Conservation (phyloP, 2,113 vertebrate genomes). For the Pollachius pollachius region DNA sequence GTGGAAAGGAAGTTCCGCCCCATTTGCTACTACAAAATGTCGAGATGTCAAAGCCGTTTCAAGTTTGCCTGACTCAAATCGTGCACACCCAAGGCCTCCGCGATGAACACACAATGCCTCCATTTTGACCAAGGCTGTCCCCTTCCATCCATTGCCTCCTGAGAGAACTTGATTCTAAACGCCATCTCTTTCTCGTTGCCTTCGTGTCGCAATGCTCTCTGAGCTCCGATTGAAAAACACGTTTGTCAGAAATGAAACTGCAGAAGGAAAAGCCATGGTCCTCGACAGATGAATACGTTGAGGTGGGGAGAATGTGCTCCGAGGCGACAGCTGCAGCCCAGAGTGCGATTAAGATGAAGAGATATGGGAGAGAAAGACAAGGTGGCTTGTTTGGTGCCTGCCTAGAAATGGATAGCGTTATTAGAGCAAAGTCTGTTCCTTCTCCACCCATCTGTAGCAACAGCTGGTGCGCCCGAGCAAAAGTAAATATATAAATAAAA, state of each 20-base stretch:
- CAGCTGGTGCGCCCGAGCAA: conserved; percentile 53
- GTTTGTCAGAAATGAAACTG: conserved; percentile 31
- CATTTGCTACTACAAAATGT: no score
- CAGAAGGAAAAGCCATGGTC: not conserved
- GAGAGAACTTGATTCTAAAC: no score
- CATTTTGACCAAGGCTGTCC: no score
- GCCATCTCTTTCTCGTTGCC: no score
- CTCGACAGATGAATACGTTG: not conserved
- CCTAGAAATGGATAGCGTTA: conserved; percentile 51
- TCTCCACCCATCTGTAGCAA: conserved; percentile 45
- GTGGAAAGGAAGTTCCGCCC: no score
- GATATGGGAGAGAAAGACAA: conserved; percentile 4
- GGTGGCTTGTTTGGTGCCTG: conserved; percentile 16
- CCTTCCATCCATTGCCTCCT: no score
- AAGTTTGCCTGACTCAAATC: no score
- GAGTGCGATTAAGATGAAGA: not conserved
- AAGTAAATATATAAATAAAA: conserved; percentile 21
- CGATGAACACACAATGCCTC: no score
- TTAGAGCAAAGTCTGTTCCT: conserved; percentile 45
- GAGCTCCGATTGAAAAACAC: conserved; percentile 11
- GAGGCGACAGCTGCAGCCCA: conserved; percentile 18
- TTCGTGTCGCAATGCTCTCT: not conserved
- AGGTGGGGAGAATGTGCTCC: conserved; percentile 7
- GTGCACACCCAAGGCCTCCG: no score
- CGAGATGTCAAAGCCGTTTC: no score